A percentile compares a stretch with the other conserved stretches of the same genome.
These are phyloP conservation scores for Mesocricetus auratus DNA, from an alignment of 2,113 vertebrate genomes.

Conservation along the genomic window DNA sequence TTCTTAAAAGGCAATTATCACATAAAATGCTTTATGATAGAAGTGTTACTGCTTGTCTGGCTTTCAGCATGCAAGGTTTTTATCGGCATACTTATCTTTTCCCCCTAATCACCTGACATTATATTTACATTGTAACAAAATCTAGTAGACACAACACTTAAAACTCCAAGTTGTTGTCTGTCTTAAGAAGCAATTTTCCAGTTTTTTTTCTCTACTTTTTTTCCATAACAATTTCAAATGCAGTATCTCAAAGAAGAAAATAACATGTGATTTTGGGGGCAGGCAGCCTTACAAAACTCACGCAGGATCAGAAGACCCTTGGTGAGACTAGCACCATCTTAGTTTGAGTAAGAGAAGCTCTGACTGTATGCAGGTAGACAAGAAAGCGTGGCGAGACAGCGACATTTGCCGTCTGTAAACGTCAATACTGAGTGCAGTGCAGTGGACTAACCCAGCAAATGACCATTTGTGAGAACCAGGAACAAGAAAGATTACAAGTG, in stretches of 20 bases:
- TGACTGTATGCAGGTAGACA: not conserved
- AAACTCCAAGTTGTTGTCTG: conserved; percentile 67
- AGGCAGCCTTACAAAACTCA: not conserved
- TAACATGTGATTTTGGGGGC: not conserved
- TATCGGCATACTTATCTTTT: conserved; percentile 72
- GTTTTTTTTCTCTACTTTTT: conserved; percentile 60
- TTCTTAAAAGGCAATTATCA: conserved; percentile 81
- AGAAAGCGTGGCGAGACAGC: not conserved
- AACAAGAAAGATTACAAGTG: not conserved
- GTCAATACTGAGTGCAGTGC: not conserved
- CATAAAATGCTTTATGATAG: conserved; percentile 77
- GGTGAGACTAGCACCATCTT: not conserved
- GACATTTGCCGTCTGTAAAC: not conserved
- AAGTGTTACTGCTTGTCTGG: conserved; percentile 76
- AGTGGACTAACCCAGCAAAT: not conserved
- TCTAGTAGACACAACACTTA: conserved; percentile 62
- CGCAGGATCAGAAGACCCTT: not conserved
- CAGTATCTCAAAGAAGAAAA: conserved; percentile 2
- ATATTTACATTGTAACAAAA: conserved; percentile 79
- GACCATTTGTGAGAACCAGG: not conserved
- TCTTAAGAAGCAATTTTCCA: conserved; percentile 51
- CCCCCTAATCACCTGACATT: conserved; percentile 71
- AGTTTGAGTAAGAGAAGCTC: not conserved
- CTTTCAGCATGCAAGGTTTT: conserved; percentile 63
- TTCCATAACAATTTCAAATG: conserved; percentile 63